A percentile compares a stretch with the other conserved stretches of the same genome.
Evolutionary conservation across 2,888 invertebrate species (phyloP).

Genomic region (Hypsopygia costalis): DNA sequence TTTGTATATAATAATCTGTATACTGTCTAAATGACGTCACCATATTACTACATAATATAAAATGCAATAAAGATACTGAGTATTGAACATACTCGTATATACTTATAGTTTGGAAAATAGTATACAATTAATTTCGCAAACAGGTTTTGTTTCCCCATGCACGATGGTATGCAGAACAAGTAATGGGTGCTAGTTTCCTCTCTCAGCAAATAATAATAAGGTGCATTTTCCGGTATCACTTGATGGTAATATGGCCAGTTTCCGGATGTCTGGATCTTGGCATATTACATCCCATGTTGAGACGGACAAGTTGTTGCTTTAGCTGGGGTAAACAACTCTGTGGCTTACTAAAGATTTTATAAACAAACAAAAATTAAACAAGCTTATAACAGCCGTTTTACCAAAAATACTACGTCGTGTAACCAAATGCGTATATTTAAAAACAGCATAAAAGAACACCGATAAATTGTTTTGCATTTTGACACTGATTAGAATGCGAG

Average conservation of each 20-base stretch:
- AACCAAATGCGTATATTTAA: not conserved
- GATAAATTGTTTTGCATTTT: too few species aligned
- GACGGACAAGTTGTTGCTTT: conserved; percentile 50
- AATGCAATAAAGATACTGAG: too few species aligned
- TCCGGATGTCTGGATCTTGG: conserved; percentile 46
- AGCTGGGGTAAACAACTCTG: conserved; percentile 39
- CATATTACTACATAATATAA: too few species aligned
- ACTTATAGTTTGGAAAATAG: too few species aligned
- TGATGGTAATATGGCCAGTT: conserved; percentile 22
- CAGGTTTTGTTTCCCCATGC: too few species aligned
- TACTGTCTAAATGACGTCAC: too few species aligned
- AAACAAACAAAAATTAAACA: not conserved
- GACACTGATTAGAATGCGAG: too few species aligned
- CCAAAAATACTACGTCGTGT: not conserved
- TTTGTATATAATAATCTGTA: too few species aligned
- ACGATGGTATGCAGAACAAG: too few species aligned
- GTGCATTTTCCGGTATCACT: conserved; percentile 13
- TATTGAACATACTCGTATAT: too few species aligned
- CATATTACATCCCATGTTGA: conserved; percentile 38
- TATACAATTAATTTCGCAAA: too few species aligned
- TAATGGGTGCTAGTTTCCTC: not conserved
- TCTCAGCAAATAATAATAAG: conserved; percentile 4
- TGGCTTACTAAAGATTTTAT: not conserved
- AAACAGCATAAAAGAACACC: too few species aligned
- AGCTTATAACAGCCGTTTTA: not conserved